phyloP scores from a whole-genome alignment of 30 jellyfish, hydroid and myxozoan species.

The Cassiopea xamachana region DNA sequence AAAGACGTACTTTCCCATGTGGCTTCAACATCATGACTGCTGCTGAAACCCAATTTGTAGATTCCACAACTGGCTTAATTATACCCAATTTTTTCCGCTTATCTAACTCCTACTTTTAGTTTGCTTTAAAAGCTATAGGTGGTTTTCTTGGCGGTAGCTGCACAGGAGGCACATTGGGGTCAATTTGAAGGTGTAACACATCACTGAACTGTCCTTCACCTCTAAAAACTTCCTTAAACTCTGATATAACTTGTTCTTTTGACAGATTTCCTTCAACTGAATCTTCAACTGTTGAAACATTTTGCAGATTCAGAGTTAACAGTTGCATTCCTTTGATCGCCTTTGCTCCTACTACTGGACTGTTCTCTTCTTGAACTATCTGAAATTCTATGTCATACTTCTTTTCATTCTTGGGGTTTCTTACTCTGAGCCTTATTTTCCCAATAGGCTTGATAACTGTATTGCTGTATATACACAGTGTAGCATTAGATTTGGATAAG shows the following conservation, averaged over 20 bases:
- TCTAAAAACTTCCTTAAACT: neutral
- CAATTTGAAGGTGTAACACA: neutral
- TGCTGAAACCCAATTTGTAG: constrained; percentile 65
- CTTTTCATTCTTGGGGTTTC: constrained; percentile 2
- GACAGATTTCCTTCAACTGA: constrained; percentile 4
- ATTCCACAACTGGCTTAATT: constrained; percentile 43
- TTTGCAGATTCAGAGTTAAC: constrained; percentile 1
- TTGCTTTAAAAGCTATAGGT: constrained; percentile 33
- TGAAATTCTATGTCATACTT: constrained; percentile 10
- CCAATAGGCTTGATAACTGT: constrained; percentile 17
- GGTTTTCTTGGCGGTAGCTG: constrained; percentile 27
- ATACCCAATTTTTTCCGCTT: constrained; percentile 25
- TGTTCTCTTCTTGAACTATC: constrained; percentile 11
- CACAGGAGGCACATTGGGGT: constrained; percentile 27
- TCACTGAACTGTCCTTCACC: constrained; percentile 1
- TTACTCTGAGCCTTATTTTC: constrained; percentile 13
- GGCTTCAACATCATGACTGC: constrained; percentile 35
- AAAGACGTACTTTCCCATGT: constrained; percentile 46
- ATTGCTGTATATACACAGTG: constrained; percentile 11
- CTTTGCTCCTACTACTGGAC: constrained; percentile 31
- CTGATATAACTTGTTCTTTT: constrained; percentile 2
- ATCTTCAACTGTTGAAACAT: neutral
- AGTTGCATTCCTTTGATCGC: constrained; percentile 26
- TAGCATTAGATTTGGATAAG: constrained; percentile 33
- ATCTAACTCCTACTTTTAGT: constrained; percentile 24